These are phyloP conservation scores for Albula glossodonta DNA, from an alignment of 2,113 vertebrate species.

Conservation along the genomic window DNA sequence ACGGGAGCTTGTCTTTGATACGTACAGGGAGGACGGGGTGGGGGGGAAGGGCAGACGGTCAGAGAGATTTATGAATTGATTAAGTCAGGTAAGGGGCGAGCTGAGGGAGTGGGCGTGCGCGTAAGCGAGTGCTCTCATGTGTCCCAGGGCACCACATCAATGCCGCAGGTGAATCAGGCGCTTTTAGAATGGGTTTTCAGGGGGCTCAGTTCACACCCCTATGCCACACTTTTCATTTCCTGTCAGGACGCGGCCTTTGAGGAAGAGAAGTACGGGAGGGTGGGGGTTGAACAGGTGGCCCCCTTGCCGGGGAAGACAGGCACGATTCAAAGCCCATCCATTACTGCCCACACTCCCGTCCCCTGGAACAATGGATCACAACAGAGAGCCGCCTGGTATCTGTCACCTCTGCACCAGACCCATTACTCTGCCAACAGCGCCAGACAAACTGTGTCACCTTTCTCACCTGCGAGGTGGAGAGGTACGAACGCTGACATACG, in stretches of 20 bases:
- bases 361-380: conserved; percentile 24
- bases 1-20: conserved; percentile 18
- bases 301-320: conserved; percentile 9
- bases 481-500: not conserved
- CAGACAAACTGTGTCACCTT: conserved; percentile 20
- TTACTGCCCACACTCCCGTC: conserved; percentile 15
- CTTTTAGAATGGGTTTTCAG: not conserved
- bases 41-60: not conserved
- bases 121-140: conserved; percentile 5
- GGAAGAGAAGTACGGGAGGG: not conserved
- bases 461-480: conserved; percentile 23
- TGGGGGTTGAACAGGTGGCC: conserved; percentile 21
- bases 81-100: conserved; percentile 11
- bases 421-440: conserved; percentile 17
- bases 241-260: conserved; percentile 13
- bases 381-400: conserved; percentile 16
- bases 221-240: conserved; percentile 23
- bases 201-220: conserved; percentile 2
- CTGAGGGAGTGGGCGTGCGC: not conserved
- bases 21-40: not conserved
- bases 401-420: conserved; percentile 21
- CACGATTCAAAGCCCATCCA: conserved; percentile 24
- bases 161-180: conserved; percentile 16
- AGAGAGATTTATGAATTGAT: conserved; percentile 24
- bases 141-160: conserved; percentile 23